Base-by-base conservation (phyloP, 2,888 invertebrate species). In the Aphrophora alni region DNA sequence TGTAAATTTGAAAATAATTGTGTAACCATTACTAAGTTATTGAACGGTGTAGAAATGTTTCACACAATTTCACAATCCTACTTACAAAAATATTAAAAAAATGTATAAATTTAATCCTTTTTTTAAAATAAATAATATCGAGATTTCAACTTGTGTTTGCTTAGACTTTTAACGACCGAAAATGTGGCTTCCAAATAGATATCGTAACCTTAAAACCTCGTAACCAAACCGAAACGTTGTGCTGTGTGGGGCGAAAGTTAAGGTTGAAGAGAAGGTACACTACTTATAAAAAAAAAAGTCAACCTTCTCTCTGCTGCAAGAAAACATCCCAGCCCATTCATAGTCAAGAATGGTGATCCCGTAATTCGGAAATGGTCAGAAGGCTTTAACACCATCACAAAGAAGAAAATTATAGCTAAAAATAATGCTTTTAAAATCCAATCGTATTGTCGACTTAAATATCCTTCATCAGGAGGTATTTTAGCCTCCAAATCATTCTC, bases 181-280 rank as follows among this genome's bases (percentile, higher is more conserved):
- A n/a, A n/a, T n/a, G n/a, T n/a, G n/a, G n/a, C n/a, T n/a, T n/a
- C n/a, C n/a, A n/a, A n/a, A n/a, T n/a, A n/a, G n/a, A n/a, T n/a
- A n/a, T n/a, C n/a, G n/a, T n/a, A n/a, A n/a, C n/a, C n/a, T n/a
- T n/a, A n/a, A n/a, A n/a, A n/a, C n/a, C n/a, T n/a, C n/a, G n/a
- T n/a, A n/a, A n/a, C n/a, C n/a, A n/a, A n/a, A 80, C 27, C 38
- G 75, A 10, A 80, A 75, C n/a, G 75, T 80, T 75, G 80, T 75
- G 44, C 26, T 78, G 21, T 78, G 27, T 75, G 80, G 75, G 17
- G 2, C 44, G 27, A 80, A 75, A 38, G 25, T 75, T n/a, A 80
- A 75, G 33, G 33, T 68, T 8, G 71, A 80, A 76, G 71, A 80
- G 25, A 80, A 75, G n/a, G 24, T 68, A 28, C 74, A 80, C 69